These are phyloP conservation scores for Aphelinus atriplicis DNA, from an alignment of 1,140 invertebrate genomes.

Conservation along the genomic window DNA sequence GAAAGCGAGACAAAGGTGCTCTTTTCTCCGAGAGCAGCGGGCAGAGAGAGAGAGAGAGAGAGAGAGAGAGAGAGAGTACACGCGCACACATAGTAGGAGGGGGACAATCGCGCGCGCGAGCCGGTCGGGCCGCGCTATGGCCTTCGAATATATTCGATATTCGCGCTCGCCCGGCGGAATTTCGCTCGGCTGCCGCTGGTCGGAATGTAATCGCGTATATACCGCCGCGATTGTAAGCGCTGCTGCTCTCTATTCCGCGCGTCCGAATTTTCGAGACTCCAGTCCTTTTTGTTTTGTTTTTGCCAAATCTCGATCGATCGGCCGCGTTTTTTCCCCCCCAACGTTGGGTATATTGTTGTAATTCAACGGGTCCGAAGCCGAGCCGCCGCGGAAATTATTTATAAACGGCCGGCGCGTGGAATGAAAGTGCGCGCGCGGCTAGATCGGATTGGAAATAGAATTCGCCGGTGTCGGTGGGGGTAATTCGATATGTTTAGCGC, in stretches of 20 bases:
- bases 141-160: slow-evolving; percentile 32
- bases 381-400: too few species aligned
- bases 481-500: too few species aligned
- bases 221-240: neutral
- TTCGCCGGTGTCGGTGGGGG: too few species aligned
- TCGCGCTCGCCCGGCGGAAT: slow-evolving; percentile 17
- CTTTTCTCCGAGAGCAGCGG: neutral
- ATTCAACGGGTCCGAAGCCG: too few species aligned
- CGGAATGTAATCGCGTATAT: neutral
- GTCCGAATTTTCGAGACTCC: too few species aligned
- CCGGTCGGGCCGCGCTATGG: slow-evolving; percentile 21
- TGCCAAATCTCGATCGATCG: too few species aligned
- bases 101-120: neutral
- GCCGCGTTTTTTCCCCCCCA: too few species aligned
- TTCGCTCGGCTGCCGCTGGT: neutral
- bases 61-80: neutral
- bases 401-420: neutral
- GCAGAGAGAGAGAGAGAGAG: neutral
- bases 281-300: too few species aligned
- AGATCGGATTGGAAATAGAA: neutral
- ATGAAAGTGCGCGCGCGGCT: neutral
- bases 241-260: neutral
- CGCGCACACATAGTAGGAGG: neutral
- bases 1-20: too few species aligned
- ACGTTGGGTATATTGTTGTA: too few species aligned